Evolutionary conservation across 2,113 vertebrate genomes (phyloP).

Genomic region (Austrofundulus limnaeus): DNA sequence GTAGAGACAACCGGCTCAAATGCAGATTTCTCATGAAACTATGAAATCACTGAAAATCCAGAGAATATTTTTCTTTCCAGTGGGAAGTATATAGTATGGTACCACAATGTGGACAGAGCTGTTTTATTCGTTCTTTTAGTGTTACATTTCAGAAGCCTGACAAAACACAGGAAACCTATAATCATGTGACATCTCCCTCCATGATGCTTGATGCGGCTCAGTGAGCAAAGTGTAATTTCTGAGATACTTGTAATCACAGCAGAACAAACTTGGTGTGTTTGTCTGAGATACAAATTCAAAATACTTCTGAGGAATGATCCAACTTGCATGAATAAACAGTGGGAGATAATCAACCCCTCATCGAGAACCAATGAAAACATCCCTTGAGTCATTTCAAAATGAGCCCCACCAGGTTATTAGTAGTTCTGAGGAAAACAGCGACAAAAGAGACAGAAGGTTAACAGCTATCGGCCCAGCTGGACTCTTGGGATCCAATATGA

Average conservation of each 20-base stretch:
- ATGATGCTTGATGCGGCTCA: conserved; percentile 18
- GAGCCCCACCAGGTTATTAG: conserved; percentile 51
- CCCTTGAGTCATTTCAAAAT: conserved; percentile 48
- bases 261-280: conserved; percentile 38
- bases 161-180: conserved; percentile 31
- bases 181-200: conserved; percentile 30
- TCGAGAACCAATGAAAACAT: conserved; percentile 46
- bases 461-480: conserved; percentile 53
- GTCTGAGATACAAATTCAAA: conserved; percentile 36
- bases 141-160: conserved; percentile 32
- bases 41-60: conserved; percentile 17
- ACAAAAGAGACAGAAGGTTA: conserved; percentile 54
- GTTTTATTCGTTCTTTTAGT: conserved; percentile 23
- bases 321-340: conserved; percentile 47
- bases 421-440: conserved; percentile 35
- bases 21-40: neutral
- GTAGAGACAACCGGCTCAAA: conserved; percentile 30
- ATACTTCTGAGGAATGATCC: conserved; percentile 45
- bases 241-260: neutral
- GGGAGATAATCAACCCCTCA: conserved; percentile 50
- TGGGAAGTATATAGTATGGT: conserved; percentile 5
- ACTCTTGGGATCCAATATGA: conserved; percentile 56
- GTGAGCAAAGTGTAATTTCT: conserved; percentile 15
- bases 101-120: neutral
- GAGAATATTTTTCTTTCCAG: conserved; percentile 24